Evolutionary conservation across 1,140 invertebrate genomes (phyloP).

Genomic region (Mizuhopecten yessoensis): DNA sequence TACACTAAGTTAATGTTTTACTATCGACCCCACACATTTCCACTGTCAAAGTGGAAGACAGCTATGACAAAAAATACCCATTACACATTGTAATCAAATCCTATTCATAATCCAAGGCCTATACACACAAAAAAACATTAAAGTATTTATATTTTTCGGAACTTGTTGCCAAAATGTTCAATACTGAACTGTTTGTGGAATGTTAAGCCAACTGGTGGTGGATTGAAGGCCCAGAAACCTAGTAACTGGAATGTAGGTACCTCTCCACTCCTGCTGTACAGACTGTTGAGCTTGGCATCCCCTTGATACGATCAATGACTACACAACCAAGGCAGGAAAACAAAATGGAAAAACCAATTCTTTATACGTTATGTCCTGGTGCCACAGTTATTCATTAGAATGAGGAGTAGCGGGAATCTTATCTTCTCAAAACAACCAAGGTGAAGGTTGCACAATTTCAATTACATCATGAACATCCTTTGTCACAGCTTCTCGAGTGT

Average conservation of each 20-base stretch:
- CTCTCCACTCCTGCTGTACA: neutral
- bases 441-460: neutral
- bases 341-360: constrained; percentile 18
- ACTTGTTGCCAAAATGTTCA: neutral
- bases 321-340: neutral
- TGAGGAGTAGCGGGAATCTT: neutral
- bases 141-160: neutral
- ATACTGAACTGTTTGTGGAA: neutral
- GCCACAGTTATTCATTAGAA: neutral
- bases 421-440: neutral
- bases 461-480: too few species aligned
- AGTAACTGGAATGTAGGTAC: neutral
- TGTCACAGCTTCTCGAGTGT: too few species aligned
- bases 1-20: neutral
- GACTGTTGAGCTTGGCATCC: neutral
- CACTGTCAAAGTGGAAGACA: neutral
- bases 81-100: neutral
- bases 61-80: neutral
- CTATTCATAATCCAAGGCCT: constrained; percentile 3
- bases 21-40: neutral
- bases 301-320: constrained; percentile 14
- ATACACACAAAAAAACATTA: neutral
- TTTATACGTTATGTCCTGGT: neutral
- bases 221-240: neutral
- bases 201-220: neutral